Percentiles rank a stretch among this genome's conserved stretches.
Conservation (phyloP, 2,113 vertebrate species). For the Laticauda laticaudata region DNA sequence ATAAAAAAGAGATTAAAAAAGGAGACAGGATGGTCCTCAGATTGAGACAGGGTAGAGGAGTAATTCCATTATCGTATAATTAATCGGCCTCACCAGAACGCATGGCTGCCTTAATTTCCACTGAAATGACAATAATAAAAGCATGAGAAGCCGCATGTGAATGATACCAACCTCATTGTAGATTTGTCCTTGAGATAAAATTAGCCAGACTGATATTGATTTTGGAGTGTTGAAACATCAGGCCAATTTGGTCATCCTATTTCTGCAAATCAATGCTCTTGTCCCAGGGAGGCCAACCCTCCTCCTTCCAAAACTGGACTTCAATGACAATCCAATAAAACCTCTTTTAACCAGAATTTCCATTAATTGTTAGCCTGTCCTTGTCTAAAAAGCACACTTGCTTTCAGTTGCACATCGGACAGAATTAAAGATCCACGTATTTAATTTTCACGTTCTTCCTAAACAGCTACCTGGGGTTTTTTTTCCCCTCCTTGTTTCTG, state of each 20-base stretch:
- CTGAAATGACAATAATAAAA: not conserved
- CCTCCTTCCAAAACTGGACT: not conserved
- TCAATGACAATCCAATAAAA: not conserved
- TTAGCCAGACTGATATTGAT: slow-evolving; percentile 5
- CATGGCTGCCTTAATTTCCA: not conserved
- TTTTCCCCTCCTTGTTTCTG: not conserved
- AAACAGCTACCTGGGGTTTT: not conserved
- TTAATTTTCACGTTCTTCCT: not conserved
- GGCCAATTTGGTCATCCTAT: not conserved
- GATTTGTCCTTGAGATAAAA: not conserved
- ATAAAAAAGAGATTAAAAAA: not conserved
- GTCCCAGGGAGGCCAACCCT: not conserved
- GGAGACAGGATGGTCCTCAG: not conserved
- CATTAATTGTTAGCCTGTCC: not conserved
- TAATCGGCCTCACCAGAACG: not conserved
- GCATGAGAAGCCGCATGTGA: not conserved
- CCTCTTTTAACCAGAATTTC: not conserved
- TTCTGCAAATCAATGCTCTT: slow-evolving; percentile 14
- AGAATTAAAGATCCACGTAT: not conserved
- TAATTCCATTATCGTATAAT: not conserved
- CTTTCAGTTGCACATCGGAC: not conserved
- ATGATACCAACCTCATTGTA: not conserved
- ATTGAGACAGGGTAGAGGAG: not conserved
- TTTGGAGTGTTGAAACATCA: not conserved
- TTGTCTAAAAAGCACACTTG: not conserved